These are phyloP conservation scores for Aphrocallistes beatrix DNA, from an alignment of 37 sponge, comb jelly and placozoan genomes.

Conservation along the genomic window DNA sequence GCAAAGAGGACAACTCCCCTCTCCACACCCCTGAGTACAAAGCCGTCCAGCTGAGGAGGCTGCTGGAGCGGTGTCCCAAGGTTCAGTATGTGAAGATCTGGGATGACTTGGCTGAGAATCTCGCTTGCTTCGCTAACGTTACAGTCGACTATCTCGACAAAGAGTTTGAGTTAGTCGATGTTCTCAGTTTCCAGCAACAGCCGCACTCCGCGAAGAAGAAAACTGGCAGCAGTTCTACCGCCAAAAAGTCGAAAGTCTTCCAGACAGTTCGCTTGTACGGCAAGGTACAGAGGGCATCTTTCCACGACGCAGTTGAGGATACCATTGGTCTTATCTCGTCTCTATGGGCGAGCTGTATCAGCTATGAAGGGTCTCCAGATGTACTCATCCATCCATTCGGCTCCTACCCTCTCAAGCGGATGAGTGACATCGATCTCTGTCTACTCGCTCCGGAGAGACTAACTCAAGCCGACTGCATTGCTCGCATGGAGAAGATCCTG, in stretches of 20 bases:
- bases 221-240: background rate
- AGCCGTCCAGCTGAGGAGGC: slow-evolving; percentile 24
- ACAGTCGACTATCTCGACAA: background rate
- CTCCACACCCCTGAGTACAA: slow-evolving; percentile 40
- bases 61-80: slow-evolving; percentile 34
- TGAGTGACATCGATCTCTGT: slow-evolving; percentile 65
- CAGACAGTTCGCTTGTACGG: slow-evolving; percentile 31
- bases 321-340: slow-evolving; percentile 44
- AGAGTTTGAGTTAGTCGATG: slow-evolving; percentile 57
- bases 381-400: slow-evolving; percentile 46
- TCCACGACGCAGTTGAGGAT: slow-evolving; percentile 30
- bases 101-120: slow-evolving; percentile 57
- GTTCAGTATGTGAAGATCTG: slow-evolving; percentile 53
- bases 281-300: slow-evolving; percentile 23
- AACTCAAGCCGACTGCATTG: slow-evolving; percentile 38
- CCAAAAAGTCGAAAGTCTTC: slow-evolving; percentile 20
- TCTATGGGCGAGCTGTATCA: slow-evolving; percentile 36
- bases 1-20: slow-evolving; percentile 31
- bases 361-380: slow-evolving; percentile 37
- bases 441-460: slow-evolving; percentile 34
- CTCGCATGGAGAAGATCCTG: slow-evolving; percentile 28
- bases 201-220: background rate
- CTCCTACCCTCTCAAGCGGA: slow-evolving; percentile 47
- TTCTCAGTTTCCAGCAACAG: slow-evolving; percentile 11
- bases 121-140: slow-evolving; percentile 35